phyloP scores from a whole-genome alignment of 2,888 invertebrate species.

The Lycia hirtaria region DNA sequence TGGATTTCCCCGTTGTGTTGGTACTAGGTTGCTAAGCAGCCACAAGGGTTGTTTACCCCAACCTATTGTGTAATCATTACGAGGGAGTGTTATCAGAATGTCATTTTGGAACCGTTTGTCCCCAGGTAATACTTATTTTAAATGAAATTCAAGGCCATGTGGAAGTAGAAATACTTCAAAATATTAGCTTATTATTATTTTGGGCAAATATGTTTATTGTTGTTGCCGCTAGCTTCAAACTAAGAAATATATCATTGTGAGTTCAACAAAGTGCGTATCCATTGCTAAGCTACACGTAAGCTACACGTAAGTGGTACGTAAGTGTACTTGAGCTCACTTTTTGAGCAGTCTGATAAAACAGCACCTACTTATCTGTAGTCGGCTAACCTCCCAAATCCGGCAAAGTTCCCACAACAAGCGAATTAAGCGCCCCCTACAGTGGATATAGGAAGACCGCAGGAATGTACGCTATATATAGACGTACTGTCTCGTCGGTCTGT shows the following conservation, averaged over 20 bases:
- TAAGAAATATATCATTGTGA: too few species aligned
- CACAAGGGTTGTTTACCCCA: constrained; percentile 39
- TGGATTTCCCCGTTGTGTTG: constrained; percentile 37
- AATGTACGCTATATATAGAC: constrained; percentile 26
- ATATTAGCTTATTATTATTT: too few species aligned
- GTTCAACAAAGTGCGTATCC: too few species aligned
- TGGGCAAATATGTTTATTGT: too few species aligned
- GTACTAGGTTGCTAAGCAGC: constrained; percentile 47
- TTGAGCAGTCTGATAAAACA: too few species aligned
- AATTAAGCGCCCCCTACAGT: neutral
- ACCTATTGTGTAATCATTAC: constrained; percentile 19
- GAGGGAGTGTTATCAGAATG: neutral
- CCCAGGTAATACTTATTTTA: neutral
- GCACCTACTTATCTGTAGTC: too few species aligned
- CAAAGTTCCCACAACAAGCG: neutral
- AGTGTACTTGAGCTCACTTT: too few species aligned
- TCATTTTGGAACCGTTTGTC: neutral
- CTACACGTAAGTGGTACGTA: too few species aligned
- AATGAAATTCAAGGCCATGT: neutral
- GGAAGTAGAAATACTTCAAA: too few species aligned
- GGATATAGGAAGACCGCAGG: constrained; percentile 1
- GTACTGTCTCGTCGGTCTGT: constrained; percentile 39
- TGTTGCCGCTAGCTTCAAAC: too few species aligned
- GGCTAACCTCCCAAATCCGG: too few species aligned
- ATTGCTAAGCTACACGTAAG: too few species aligned